Evolutionary conservation across 2,888 invertebrate species (phyloP), one percentile per base, ranked within the genome.

Genomic region (Diaprepes abbreviatus): DNA sequence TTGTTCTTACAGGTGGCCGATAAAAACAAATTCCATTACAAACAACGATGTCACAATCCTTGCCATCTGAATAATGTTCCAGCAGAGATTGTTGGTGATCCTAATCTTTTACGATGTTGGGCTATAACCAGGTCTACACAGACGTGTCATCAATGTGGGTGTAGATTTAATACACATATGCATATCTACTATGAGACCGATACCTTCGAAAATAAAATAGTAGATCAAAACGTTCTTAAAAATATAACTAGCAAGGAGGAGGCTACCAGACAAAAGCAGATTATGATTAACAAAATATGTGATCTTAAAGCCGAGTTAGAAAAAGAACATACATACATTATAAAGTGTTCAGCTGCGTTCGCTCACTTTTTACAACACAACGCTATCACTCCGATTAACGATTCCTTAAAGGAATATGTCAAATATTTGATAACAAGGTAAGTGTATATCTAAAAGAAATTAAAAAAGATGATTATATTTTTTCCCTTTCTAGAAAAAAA

Each of bases 161-260:
- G 82, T 45, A 76, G 77, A 64, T 82, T 78, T 71, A 76, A 74
- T 10, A 73, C 75, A 1, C 82, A 83, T 62, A 79, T 81, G 80
- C 82, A 83, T 62, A 76, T 82, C 40, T 82, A 82, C 55, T 82
- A 82, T 57, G 73, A 77, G 69, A 80, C 80, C 0, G 74, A 78
- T 65, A 77, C 77, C 1, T 73, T 77, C 31, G 74, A 79, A 52
- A 75, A 72, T 16, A 76, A 73, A 50, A 76, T 79, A 17, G 73
- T 74, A 21, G 79, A 82, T 67, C 64, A 73, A 28, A 74, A 76
- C 43, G 74, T 81, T 7, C 68, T 77, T 35, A 63, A 69, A 17
- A 78, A 76, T 64, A 77, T 82, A 9, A 68, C 54, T 4, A 69
- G 57, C 3, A 78, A 76, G 60, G 75, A 79, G 59, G 74, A 75